A percentile compares a stretch with the other conserved stretches of the same genome.
phyloP scores from a whole-genome alignment of 2,113 vertebrate species.

The Salvator merianae region DNA sequence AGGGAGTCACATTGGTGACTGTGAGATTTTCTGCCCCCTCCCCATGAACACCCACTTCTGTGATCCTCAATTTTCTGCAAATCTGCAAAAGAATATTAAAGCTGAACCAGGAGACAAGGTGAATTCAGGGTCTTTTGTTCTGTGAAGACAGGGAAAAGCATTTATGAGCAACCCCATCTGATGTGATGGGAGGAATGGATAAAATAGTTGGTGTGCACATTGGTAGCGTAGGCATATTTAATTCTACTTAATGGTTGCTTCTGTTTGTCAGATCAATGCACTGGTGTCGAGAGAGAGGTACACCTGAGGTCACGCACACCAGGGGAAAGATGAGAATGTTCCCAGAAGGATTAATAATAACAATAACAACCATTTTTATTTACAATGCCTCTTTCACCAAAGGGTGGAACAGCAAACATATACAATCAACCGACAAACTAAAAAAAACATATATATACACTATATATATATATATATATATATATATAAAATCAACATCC shows the following conservation, averaged over 20 bases:
- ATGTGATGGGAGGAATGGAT: not conserved
- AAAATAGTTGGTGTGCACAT: not conserved
- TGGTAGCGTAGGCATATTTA: too few species aligned
- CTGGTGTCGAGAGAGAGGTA: not conserved
- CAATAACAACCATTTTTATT: too few species aligned
- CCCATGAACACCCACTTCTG: not conserved
- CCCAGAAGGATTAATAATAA: too few species aligned
- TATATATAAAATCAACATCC: too few species aligned
- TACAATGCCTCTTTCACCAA: too few species aligned
- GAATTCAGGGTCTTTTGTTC: not conserved
- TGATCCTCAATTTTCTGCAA: not conserved
- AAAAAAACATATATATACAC: too few species aligned
- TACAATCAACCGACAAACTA: too few species aligned
- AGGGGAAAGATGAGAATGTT: too few species aligned
- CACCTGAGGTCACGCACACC: not conserved
- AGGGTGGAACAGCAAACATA: too few species aligned
- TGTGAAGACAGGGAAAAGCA: not conserved
- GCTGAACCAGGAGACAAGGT: conserved; percentile 9
- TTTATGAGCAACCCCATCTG: not conserved
- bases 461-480: too few species aligned
- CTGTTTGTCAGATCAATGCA: not conserved
- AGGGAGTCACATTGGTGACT: not conserved
- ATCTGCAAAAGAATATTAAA: too few species aligned
- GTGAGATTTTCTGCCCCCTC: not conserved
- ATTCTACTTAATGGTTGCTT: not conserved